Base-by-base conservation (phyloP, 2,888 invertebrate species). In the Spilarctia lutea region DNA sequence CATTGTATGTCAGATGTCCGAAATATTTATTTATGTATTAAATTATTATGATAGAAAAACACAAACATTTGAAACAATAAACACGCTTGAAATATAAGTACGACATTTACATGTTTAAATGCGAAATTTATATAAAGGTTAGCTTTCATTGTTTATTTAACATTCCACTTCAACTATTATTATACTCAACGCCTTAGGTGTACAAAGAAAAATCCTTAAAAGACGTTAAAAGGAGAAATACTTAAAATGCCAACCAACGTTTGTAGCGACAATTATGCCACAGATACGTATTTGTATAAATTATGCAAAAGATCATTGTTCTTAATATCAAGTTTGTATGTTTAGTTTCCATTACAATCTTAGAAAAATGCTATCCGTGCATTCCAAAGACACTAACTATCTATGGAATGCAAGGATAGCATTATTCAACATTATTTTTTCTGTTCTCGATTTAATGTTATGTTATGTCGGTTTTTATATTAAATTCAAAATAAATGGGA, bases 141-240 rank as follows among this genome's bases (percentile, higher is more conserved):
- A 56, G n/a, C 11, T n/a, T 16, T 30, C 60, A 60, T 60, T n/a
- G 60, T 60, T 30, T 67, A 30, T 48, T 45, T n/a, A 20, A 30
- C 10, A 68, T 68, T 45, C 30, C 4, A 20, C 7, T 30, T 63
- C 16, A 27, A 30, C 30, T 63, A 8, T 63, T 18, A 18, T 18
- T 63, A 18, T 18, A 63, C 30, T 13, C 7, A 48, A 68, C 30
- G 45, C 45, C 20, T 48, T 68, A 33, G 24, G 11, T 48, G 10
- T 33, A 68, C 13, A 33, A 48, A 30, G 33, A 33, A 68, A 8
- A 27, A 20, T n/a, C 6, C 24, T 33, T 68, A 11, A 1, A 24
- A 68, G 8, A 6, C 20, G n/a, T 48, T 48, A 30, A 33, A 48
- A 33, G 68, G 68, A 48, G 68, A 68, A 68, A 68, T 68, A 68